Base-by-base conservation (phyloP, 2,888 invertebrate species). In the Perithous albicinctus region DNA sequence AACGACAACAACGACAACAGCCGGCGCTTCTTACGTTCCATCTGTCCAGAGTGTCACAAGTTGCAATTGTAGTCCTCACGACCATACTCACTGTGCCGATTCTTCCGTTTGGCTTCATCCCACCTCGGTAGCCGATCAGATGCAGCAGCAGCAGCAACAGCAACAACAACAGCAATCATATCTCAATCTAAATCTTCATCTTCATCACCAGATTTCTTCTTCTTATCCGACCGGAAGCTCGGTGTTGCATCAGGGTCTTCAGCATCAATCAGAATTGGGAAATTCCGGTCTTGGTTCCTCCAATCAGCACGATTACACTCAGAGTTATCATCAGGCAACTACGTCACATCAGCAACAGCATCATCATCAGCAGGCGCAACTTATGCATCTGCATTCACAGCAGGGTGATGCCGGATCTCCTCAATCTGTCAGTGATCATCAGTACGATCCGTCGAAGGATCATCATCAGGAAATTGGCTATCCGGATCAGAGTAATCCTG, bases 191-290 rank as follows among this genome's bases (percentile, higher is more conserved):
- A 93, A 93, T 75, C 89, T 93, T 0, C 92, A 93, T 76, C 80
- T 93, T 15, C 92, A 93, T 84, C 92, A 93, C 84, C 92, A 92
- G 72, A 91, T 92, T 84, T 89, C 92, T 0, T 89, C 92, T 0
- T 86, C 87, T 73, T 83, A 86, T 83, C 43, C 90, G 78, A 64
- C 85, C 6, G 51, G 56, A 18, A 94, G 15, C 96, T 89, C 15
- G 95, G 95, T 35, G 94, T 94, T 38, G 95, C 95, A 89, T 94
- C 94, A 89, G 95, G 95, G 84, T 93, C 94, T 91, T 95, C 82
- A 82, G 77, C 95, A 1, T 95, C 95, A 67, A 94, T 95, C 51
- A 94, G 85, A 85, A 26, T 95, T 38, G 94, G 92, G 10, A 94
- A 94, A 91, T 96, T 96, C 85, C 1, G 83, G 82, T 12, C 82